Evolutionary conservation across 2,797 vertebrate species (phyloP), one percentile per base, ranked within the genome.

Genomic region (Cryptoblepharus egeriae): DNA sequence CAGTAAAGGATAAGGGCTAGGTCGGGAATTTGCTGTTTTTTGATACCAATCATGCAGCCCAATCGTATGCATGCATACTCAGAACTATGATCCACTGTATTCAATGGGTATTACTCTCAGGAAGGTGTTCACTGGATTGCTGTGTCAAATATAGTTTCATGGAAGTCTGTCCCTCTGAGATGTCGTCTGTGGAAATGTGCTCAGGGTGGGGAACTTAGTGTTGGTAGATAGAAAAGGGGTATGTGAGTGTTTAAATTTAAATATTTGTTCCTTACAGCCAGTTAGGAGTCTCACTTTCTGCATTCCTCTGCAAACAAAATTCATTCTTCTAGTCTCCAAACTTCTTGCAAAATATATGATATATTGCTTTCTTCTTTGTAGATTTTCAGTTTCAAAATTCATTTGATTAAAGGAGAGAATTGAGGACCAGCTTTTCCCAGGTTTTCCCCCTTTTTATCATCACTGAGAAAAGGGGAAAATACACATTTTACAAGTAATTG

Each of bases 341-440:
- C 2, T 68, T 20, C 63, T 15, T 72, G 16, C 75, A 70, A 81
- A 45, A 24, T 60, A 73, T 0, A 1, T 6, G 70, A 55, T 80
- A 88, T 78, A 63, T 42, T 2, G 10, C 42, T 42, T 73, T 28
- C 76, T 65, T 72, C 88, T 86, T 68, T 77, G 55, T 15, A 86
- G 70, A 65, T 67, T 10, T 81, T 85, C 75, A 77, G 42, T 70
- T 79, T 73, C 74, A 75, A 89, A 90, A 80, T 61, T 64, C 81
- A 84, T 87, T 79, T 81, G 28, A 72, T 60, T 83, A 76, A 42
- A 57, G 85, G 49, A 75, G 39, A 52, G 83, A 92, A 88, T 60
- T 67, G 75, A 15, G 1, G 75, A 75, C 80, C 69, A 69, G 30
- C 67, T 80, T 12, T 71, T 72, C 32, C 83, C 77, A 76, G 55